These are phyloP conservation scores for Jordanella pulchra DNA, from an alignment of 2,797 vertebrate genomes.

Conservation along the genomic window DNA sequence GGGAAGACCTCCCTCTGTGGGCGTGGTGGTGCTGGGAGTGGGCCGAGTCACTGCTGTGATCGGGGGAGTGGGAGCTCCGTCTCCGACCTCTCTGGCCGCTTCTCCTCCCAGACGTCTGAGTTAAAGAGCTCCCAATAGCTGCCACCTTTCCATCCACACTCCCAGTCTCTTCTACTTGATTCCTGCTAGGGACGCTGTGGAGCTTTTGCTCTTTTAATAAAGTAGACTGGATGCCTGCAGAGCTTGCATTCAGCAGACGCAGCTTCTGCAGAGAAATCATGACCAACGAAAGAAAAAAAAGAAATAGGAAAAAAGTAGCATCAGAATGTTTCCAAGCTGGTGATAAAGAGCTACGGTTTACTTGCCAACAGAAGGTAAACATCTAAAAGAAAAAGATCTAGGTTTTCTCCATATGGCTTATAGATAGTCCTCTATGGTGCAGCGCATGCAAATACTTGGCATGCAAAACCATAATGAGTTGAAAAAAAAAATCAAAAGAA, in stretches of 20 bases:
- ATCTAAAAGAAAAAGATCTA: constrained; percentile 85
- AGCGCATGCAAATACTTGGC: constrained; percentile 97
- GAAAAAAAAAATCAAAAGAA: constrained; percentile 69
- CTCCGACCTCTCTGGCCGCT: constrained; percentile 78
- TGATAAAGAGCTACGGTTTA: constrained; percentile 75
- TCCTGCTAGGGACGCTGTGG: constrained; percentile 77
- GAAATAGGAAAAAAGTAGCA: constrained; percentile 70
- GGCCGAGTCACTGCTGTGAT: constrained; percentile 89
- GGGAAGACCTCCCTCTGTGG: constrained; percentile 80
- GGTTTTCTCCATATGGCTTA: constrained; percentile 84
- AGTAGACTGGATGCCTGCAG: constrained; percentile 77
- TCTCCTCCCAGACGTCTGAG: constrained; percentile 77
- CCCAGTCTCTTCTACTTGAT: constrained; percentile 76
- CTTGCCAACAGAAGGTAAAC: constrained; percentile 82
- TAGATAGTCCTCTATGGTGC: constrained; percentile 96
- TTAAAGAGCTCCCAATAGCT: constrained; percentile 66
- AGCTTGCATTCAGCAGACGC: constrained; percentile 76
- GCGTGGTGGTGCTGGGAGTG: constrained; percentile 74
- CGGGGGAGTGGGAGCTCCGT: constrained; percentile 81
- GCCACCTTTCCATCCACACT: constrained; percentile 70
- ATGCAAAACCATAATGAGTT: constrained; percentile 93
- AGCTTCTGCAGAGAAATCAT: constrained; percentile 85
- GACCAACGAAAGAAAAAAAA: constrained; percentile 72
- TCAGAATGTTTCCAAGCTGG: constrained; percentile 75
- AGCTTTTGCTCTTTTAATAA: constrained; percentile 77